These are phyloP conservation scores for Papilio aristodemus DNA, from an alignment of 1,140 invertebrate species.

Conservation along the genomic window DNA sequence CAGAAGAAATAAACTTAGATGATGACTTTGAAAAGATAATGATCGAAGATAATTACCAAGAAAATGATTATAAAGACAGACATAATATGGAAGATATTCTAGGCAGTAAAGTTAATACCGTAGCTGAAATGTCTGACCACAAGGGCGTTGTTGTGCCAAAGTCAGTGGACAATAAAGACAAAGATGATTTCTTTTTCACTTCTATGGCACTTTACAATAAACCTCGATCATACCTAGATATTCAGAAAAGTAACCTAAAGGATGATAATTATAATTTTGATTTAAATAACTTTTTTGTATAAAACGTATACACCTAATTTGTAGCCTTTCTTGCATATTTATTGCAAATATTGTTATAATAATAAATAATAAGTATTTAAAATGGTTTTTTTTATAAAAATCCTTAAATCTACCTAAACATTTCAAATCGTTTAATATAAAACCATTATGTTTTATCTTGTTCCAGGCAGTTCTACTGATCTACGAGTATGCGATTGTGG, in stretches of 20 bases:
- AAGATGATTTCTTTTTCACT: constrained; percentile 36
- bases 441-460: constrained; percentile 33
- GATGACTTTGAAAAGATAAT: constrained; percentile 35
- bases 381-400: neutral
- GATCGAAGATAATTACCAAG: constrained; percentile 26
- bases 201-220: constrained; percentile 53
- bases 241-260: constrained; percentile 58
- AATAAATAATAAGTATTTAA: neutral
- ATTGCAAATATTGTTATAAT: constrained; percentile 1
- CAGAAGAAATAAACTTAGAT: constrained; percentile 28
- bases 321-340: constrained; percentile 10
- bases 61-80: constrained; percentile 8
- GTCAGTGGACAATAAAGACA: constrained; percentile 35
- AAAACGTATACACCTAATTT: neutral
- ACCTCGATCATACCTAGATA: constrained; percentile 59
- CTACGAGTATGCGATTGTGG: constrained; percentile 73
- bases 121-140: neutral
- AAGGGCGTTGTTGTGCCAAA: constrained; percentile 13
- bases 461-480: constrained; percentile 77
- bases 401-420: neutral
- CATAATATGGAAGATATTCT: constrained; percentile 1
- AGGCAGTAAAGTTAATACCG: neutral
- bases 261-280: constrained; percentile 39
- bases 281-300: constrained; percentile 29
- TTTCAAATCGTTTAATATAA: neutral